Evolutionary conservation across 2,797 vertebrate species (phyloP).

Genomic region (Acanthiza pusilla): DNA sequence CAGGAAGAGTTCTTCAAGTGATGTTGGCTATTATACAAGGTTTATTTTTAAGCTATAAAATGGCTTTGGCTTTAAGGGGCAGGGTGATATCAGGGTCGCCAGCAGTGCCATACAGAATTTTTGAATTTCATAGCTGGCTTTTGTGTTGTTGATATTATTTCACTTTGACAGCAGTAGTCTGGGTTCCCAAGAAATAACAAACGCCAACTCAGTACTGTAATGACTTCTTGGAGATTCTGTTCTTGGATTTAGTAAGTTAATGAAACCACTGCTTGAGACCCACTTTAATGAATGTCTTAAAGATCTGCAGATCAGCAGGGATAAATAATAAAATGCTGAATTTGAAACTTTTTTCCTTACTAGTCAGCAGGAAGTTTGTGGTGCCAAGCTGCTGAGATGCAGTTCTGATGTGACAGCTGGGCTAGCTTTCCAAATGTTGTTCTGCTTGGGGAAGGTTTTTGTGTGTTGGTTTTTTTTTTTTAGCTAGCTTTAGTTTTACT

Average conservation of each 20-base stretch:
- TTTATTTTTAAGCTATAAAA: neutral
- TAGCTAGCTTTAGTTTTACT: neutral
- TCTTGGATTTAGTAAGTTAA: constrained; percentile 30
- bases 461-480: neutral
- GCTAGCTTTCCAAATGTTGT: neutral
- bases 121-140: neutral
- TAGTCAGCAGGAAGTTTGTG: constrained; percentile 6
- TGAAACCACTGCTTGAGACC: neutral
- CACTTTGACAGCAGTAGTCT: neutral
- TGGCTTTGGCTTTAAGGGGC: neutral
- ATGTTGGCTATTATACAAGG: neutral
- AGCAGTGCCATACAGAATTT: neutral
- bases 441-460: neutral
- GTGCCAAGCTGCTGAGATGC: constrained; percentile 4
- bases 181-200: neutral
- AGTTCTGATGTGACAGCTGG: constrained; percentile 19
- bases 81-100: neutral
- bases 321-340: constrained; percentile 17
- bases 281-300: neutral
- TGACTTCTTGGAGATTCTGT: constrained; percentile 8
- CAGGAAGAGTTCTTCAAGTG: neutral
- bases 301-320: constrained; percentile 2
- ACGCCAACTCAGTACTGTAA: neutral
- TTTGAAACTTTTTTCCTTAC: neutral
- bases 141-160: neutral